These are phyloP conservation scores for Trissoscelio sp. DNA, from an alignment of 2,888 invertebrate species.

Conservation along the genomic window DNA sequence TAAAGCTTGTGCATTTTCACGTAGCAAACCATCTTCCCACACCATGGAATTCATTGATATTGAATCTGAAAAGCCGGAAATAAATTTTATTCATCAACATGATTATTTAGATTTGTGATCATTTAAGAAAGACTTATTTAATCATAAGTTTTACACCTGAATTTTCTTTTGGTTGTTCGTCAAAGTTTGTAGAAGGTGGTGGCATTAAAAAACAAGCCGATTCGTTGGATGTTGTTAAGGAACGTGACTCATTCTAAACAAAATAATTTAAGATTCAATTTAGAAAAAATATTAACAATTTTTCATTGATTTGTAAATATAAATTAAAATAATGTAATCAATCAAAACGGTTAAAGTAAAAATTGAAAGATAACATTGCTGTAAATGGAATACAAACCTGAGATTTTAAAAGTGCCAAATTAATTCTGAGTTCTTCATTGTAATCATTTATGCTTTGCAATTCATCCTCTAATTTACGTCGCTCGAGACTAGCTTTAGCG, in stretches of 20 bases:
- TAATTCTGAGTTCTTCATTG: constrained; percentile 30
- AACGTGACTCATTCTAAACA: constrained; percentile 20
- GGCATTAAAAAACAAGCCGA: constrained; percentile 26
- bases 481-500: constrained; percentile 18
- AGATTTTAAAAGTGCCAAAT: constrained; percentile 17
- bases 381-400: constrained; percentile 11
- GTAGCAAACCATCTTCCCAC: constrained; percentile 16
- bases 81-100: no score
- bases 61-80: constrained; percentile 26
- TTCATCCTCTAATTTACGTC: constrained; percentile 26
- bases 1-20: constrained; percentile 22
- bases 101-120: no score
- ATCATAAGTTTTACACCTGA: constrained; percentile 26
- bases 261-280: no score
- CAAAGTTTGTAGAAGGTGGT: constrained; percentile 21
- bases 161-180: constrained; percentile 1
- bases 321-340: no score
- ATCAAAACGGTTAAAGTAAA: no score
- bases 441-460: constrained; percentile 18
- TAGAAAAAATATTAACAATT: no score
- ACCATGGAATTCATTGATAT: constrained; percentile 18
- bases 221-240: constrained; percentile 3
- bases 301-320: no score
- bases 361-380: no score
- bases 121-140: no score